phyloP scores from a whole-genome alignment of 2,113 vertebrate species.

The Mus pahari region DNA sequence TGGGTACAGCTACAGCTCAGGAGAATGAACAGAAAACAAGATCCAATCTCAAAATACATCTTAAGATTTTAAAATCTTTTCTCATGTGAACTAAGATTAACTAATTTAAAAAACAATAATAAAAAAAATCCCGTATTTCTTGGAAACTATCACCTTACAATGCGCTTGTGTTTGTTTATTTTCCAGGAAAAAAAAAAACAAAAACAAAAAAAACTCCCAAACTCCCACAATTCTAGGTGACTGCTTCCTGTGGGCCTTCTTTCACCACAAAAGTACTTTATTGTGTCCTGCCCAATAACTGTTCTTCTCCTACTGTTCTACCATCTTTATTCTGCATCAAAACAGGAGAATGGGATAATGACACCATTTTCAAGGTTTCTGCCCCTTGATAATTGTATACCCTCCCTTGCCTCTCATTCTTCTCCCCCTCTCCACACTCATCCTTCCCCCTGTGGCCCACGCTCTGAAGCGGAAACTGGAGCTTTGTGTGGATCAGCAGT shows the following conservation, averaged over 20 bases:
- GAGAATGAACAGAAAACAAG: neutral
- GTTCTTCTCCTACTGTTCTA: neutral
- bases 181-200: neutral
- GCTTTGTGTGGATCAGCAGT: too few species aligned
- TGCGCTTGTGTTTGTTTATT: neutral
- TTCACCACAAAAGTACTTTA: neutral
- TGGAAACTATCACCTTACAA: neutral
- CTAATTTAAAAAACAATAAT: neutral
- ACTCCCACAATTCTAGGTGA: neutral
- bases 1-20: neutral
- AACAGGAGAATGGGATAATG: neutral
- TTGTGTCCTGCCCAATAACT: neutral
- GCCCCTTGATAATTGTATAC: neutral
- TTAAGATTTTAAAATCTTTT: neutral
- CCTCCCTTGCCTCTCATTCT: neutral
- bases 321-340: neutral
- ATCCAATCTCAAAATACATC: neutral
- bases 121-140: neutral
- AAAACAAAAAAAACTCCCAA: neutral
- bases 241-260: neutral
- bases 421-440: neutral
- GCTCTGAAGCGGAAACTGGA: neutral
- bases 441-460: neutral
- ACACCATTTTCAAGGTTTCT: neutral
- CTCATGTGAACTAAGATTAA: neutral